Evolutionary conservation across 2,113 vertebrate genomes (phyloP).

Genomic region (Dromaius novaehollandiae): DNA sequence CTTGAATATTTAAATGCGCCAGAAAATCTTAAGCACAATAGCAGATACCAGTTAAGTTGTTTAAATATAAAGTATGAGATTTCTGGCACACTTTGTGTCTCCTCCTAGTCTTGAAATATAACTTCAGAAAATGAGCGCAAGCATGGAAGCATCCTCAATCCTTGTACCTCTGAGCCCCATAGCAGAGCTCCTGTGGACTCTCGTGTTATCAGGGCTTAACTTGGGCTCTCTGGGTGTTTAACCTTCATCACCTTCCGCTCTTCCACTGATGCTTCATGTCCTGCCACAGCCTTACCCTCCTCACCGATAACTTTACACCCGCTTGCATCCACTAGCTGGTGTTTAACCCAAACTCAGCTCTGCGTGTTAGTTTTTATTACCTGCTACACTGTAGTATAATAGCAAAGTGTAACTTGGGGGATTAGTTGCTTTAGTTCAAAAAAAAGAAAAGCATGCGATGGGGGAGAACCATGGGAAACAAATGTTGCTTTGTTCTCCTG

Average conservation of each 20-base stretch:
- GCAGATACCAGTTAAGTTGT: neutral
- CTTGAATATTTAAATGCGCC: neutral
- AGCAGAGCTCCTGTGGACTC: neutral
- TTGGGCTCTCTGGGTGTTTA: neutral
- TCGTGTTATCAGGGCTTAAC: neutral
- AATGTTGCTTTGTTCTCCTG: conserved; percentile 30
- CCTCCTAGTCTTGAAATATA: neutral
- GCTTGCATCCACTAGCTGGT: neutral
- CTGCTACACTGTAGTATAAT: conserved; percentile 13
- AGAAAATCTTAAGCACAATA: neutral
- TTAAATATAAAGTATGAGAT: neutral
- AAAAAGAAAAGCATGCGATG: neutral
- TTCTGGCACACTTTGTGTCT: neutral
- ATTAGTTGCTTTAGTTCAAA: conserved; percentile 6
- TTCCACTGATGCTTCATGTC: neutral
- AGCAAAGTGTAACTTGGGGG: conserved; percentile 8
- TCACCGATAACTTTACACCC: neutral
- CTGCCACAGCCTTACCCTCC: neutral
- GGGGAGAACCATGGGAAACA: neutral
- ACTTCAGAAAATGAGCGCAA: neutral
- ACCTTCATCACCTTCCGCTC: neutral
- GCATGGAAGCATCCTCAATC: neutral
- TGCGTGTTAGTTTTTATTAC: conserved; percentile 27
- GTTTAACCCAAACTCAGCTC: neutral
- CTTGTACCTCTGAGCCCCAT: neutral